A percentile compares a stretch with the other conserved stretches of the same genome.
phyloP scores from a whole-genome alignment of 2,888 invertebrate species.

The Tachystola acroxantha region DNA sequence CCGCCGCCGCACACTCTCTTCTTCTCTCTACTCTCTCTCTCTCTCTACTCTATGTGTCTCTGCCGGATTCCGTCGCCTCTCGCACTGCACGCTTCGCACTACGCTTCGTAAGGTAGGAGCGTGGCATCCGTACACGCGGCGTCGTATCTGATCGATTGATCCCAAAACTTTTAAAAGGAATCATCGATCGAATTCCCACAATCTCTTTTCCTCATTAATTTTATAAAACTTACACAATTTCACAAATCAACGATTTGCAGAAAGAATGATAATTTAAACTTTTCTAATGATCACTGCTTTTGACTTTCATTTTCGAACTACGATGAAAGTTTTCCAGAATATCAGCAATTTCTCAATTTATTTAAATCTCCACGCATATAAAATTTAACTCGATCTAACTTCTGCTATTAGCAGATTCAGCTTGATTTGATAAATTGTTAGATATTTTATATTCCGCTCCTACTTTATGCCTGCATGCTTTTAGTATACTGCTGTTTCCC shows the following conservation, averaged over 20 bases:
- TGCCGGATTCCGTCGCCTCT: slow-evolving; percentile 65
- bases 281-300: slow-evolving; percentile 5
- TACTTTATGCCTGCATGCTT: slow-evolving; percentile 73
- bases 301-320: slow-evolving; percentile 4
- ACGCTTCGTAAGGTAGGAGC: slow-evolving; percentile 74
- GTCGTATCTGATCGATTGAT: neutral
- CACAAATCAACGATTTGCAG: slow-evolving; percentile 16
- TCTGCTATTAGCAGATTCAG: slow-evolving; percentile 18
- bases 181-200: neutral
- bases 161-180: neutral
- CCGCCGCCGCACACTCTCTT: slow-evolving; percentile 68
- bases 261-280: slow-evolving; percentile 10
- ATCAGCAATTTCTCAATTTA: slow-evolving; percentile 6
- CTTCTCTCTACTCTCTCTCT: slow-evolving; percentile 48
- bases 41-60: slow-evolving; percentile 57
- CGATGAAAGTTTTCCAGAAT: slow-evolving; percentile 6
- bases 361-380: neutral
- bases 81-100: slow-evolving; percentile 73
- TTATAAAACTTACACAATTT: slow-evolving; percentile 13
- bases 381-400: slow-evolving; percentile 10
- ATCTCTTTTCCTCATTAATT: slow-evolving; percentile 4
- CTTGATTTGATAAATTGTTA: slow-evolving; percentile 16
- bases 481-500: slow-evolving; percentile 47
- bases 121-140: slow-evolving; percentile 25
- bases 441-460: slow-evolving; percentile 56